These are phyloP conservation scores for Trachythela sp. DNA, from an alignment of 64 coral and sea anemone genomes.

Conservation along the genomic window DNA sequence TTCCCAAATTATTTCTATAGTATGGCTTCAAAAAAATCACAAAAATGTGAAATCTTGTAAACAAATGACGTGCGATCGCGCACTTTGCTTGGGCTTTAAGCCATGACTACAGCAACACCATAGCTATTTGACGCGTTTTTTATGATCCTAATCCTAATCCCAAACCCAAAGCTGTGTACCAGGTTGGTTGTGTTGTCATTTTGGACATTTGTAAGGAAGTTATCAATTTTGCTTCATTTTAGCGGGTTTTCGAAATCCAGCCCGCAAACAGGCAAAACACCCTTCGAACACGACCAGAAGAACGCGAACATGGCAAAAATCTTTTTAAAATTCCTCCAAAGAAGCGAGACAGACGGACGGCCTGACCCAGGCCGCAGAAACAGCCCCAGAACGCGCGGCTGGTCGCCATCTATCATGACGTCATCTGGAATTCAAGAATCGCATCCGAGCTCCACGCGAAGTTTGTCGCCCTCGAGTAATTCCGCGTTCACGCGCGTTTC, in stretches of 20 bases:
- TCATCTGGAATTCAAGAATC: not conserved
- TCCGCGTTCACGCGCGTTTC: not conserved
- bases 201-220: not conserved
- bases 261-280: not conserved
- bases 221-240: not conserved
- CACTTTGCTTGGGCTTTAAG: too few relatives aligned
- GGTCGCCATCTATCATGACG: not conserved
- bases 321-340: conserved; percentile 2
- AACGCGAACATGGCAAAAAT: not conserved
- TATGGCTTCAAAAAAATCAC: too few relatives aligned
- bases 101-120: too few relatives aligned
- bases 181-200: not conserved
- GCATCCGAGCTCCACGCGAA: not conserved
- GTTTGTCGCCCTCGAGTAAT: not conserved
- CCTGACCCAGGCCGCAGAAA: not conserved
- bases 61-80: too few relatives aligned
- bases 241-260: not conserved
- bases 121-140: too few relatives aligned
- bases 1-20: too few relatives aligned
- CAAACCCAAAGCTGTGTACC: not conserved
- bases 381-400: not conserved
- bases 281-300: conserved; percentile 5
- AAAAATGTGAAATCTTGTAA: too few relatives aligned
- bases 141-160: too few relatives aligned
- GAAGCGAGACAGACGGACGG: not conserved